Conservation (phyloP, 2,797 vertebrate genomes). For the Myioborus melanocephalus region DNA sequence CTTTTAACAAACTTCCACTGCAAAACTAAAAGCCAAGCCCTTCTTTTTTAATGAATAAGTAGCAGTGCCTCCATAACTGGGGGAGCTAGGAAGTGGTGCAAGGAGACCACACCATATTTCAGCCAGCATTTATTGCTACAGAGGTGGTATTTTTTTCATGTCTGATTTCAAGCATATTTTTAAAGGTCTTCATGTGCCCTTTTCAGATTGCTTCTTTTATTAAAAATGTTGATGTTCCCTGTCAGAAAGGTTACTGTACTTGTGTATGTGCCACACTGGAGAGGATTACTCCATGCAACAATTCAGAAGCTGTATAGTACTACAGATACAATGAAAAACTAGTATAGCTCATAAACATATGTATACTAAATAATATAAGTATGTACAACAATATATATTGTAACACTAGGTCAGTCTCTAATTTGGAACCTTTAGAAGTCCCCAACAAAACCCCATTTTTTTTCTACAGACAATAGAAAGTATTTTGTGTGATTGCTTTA, state of each 20-base stretch:
- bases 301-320: neutral
- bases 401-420: neutral
- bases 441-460: neutral
- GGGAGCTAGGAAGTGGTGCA: neutral
- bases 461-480: neutral
- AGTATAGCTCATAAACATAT: neutral
- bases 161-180: slow-evolving; percentile 19
- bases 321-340: neutral
- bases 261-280: neutral
- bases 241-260: neutral
- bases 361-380: neutral
- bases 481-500: neutral
- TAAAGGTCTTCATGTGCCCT: neutral
- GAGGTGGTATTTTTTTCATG: neutral
- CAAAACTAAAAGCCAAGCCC: slow-evolving; percentile 52
- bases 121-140: neutral
- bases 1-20: slow-evolving; percentile 51
- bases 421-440: neutral
- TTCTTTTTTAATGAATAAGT: slow-evolving; percentile 45
- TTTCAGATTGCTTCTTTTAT: neutral
- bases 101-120: neutral
- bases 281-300: neutral
- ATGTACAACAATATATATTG: neutral
- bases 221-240: neutral
- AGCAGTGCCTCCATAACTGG: neutral